Base-by-base conservation (phyloP, 2,888 invertebrate species). In the Latheticus oryzae region DNA sequence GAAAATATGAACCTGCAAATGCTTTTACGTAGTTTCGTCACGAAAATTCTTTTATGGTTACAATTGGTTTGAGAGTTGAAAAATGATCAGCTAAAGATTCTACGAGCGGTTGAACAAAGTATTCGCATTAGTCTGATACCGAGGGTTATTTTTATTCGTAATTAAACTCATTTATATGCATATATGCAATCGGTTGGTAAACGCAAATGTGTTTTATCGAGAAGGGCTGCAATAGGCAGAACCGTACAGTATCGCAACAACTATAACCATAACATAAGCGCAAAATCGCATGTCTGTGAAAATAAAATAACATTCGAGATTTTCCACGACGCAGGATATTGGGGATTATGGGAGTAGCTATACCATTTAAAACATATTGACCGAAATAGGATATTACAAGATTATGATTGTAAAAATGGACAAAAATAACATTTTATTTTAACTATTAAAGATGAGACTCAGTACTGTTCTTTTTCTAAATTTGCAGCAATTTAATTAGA, bases 101-200 rank as follows among this genome's bases (percentile, higher is more conserved):
- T n/a, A n/a, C n/a, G n/a, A n/a, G n/a, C n/a, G n/a, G n/a, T n/a
- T n/a, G n/a, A n/a, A n/a, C n/a, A 35, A 56, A 57, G 50, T 58
- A 54, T 5, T 11, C 40, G 37, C 51, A 55, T 51, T 57, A 42
- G 52, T 47, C 55, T 45, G 45, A 42, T 56, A 42, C 57, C 40
- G 32, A 19, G 51, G 55, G 54, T 42, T 51, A 60, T 58, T 63
- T 61, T 63, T 61, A 60, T 60, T 51, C 43, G 52, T 63, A 63
- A 65, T 65, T 65, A 65, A 62, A 61, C 35, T 42, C 55, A 63
- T 63, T 65, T 63, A 51, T 63, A 63, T 65, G 61, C 61, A 63
- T 65, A 43, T 61, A 62, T 63, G 62, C 56, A 62, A 56, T 61
- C 38, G 55, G 45, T 48, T 43, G 56, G 47, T 54, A 60, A 62